Evolutionary conservation across 2,888 invertebrate species (phyloP).

Genomic region (Unio pictorum): DNA sequence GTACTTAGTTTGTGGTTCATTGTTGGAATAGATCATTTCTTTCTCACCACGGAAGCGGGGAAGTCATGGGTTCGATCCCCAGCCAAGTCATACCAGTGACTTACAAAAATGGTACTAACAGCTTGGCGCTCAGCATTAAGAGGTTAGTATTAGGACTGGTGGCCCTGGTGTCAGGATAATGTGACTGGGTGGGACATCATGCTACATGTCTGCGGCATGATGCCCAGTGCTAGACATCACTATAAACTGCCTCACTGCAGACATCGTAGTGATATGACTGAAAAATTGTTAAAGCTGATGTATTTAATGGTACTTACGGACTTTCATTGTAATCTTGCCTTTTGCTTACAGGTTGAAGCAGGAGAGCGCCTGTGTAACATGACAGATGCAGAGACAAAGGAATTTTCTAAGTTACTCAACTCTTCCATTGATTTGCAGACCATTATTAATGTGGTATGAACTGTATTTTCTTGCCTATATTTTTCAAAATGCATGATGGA

Average conservation of each 20-base stretch:
- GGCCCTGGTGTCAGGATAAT: too few species aligned
- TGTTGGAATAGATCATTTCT: background rate
- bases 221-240: too few species aligned
- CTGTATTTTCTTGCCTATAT: background rate
- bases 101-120: too few species aligned
- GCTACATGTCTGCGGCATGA: too few species aligned
- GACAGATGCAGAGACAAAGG: conserved; percentile 38
- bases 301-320: background rate
- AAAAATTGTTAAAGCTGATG: background rate
- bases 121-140: too few species aligned
- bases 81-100: too few species aligned
- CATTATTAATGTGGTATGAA: conserved; percentile 51
- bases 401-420: conserved; percentile 50
- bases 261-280: too few species aligned
- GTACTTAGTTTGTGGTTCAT: background rate
- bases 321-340: background rate
- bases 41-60: background rate
- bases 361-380: conserved; percentile 54
- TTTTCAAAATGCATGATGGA: too few species aligned
- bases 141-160: too few species aligned
- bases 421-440: conserved; percentile 44
- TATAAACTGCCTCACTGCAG: too few species aligned
- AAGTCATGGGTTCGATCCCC: too few species aligned
- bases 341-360: conserved; percentile 40
- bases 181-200: too few species aligned